Base-by-base conservation (phyloP, 2,888 invertebrate genomes). In the Pyralis farinalis region DNA sequence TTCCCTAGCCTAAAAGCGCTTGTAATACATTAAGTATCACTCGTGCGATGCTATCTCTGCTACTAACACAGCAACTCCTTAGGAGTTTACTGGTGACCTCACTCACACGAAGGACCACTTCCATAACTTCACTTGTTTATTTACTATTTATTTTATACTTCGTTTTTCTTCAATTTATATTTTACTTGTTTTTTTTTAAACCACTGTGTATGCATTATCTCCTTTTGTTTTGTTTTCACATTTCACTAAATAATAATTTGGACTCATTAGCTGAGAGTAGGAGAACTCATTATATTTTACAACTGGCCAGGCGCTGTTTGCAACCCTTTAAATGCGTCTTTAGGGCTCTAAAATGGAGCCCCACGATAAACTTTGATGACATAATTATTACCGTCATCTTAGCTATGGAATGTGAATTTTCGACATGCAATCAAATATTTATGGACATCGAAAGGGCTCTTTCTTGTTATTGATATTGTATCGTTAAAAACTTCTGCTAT, bases 251-350 rank as follows among this genome's bases (percentile, higher is more conserved):
- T 30, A 29, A 37, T 51, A 56, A 42, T 60, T 52, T 34, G 45
- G 51, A 55, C 45, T 53, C 58, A 54, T 68, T 63, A 64, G 42
- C 41, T 29, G 47, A 55, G 58, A 65, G 68, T 66, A 53, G 57
- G 54, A 47, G 44, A 43, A 53, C 60, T 63, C 71, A 63, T 80
- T 72, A 74, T 75, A 73, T 76, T 78, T 78, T 71, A 80, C 64
- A 64, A 60, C 59, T 60, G 60, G 53, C 42, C 51, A 47, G 25
- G n/a, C n/a, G 25, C 49, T 49, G 51, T 54, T 58, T 55, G 52
- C 61, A 63, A 68, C 63, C 72, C 68, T 65, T 70, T 71, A 65
- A 65, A 72, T 64, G 60, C 62, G 66, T 59, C 65, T 55, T 52
- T 53, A 47, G 51, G 56, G 47, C 58, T 58, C 69, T 69, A 69